phyloP scores from a whole-genome alignment of 2,797 vertebrate genomes.

The Darevskia nairensis region DNA sequence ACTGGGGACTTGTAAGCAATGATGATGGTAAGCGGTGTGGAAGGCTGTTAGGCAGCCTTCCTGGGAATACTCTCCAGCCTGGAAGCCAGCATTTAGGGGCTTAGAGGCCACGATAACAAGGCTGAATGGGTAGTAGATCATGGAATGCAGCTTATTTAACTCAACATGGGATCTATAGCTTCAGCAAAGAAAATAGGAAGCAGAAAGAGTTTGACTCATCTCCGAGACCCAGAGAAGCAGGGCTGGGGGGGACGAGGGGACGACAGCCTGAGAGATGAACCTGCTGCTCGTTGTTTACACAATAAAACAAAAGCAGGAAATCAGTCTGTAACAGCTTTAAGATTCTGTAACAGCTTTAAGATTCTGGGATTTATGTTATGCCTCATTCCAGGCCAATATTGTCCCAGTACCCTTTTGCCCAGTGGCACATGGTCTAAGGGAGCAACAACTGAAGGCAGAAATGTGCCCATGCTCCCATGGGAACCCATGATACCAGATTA shows the following conservation, averaged over 20 bases:
- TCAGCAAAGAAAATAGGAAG: constrained; percentile 67
- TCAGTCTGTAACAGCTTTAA: constrained; percentile 13
- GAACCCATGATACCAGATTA: too few relatives aligned
- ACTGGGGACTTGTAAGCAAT: constrained; percentile 74
- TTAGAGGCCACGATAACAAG: constrained; percentile 81
- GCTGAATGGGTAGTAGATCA: constrained; percentile 78
- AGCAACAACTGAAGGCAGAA: too few relatives aligned
- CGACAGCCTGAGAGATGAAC: constrained; percentile 71
- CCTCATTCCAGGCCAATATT: too few relatives aligned
- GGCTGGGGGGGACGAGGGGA: constrained; percentile 55
- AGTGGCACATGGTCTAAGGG: too few relatives aligned
- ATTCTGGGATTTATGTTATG: background rate
- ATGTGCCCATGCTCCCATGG: too few relatives aligned
- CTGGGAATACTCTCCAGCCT: constrained; percentile 79
- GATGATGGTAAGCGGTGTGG: constrained; percentile 78
- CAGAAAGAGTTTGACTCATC: constrained; percentile 68
- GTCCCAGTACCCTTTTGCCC: too few relatives aligned
- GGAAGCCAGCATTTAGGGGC: constrained; percentile 76
- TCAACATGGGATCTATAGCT: constrained; percentile 79
- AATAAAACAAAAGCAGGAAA: constrained; percentile 51
- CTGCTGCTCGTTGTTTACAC: constrained; percentile 53
- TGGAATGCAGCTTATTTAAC: constrained; percentile 81
- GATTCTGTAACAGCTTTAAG: background rate
- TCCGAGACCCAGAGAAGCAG: constrained; percentile 63
- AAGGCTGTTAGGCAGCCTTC: constrained; percentile 79